Percentiles rank a stretch among this genome's conserved stretches.
Evolutionary conservation across 2,113 vertebrate genomes (phyloP).

Genomic region (Vicugna pacos): DNA sequence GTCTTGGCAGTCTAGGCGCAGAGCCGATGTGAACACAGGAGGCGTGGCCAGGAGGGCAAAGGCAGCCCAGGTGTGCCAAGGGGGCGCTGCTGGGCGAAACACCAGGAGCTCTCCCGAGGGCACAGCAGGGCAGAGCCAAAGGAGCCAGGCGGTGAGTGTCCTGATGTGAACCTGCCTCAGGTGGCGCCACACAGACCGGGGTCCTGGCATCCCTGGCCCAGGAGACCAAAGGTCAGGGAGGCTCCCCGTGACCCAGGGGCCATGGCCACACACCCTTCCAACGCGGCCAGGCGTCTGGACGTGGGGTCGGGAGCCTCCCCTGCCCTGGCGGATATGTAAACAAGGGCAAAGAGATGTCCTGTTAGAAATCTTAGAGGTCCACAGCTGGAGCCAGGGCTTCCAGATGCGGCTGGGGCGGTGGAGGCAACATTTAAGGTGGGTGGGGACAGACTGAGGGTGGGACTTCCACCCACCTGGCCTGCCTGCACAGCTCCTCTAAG

Average conservation of each 20-base stretch:
- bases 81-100: neutral
- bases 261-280: neutral
- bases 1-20: conserved; percentile 35
- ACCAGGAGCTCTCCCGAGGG: neutral
- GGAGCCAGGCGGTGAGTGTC: neutral
- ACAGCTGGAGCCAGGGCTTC: neutral
- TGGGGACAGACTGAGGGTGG: neutral
- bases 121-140: neutral
- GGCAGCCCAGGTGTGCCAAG: neutral
- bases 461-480: neutral
- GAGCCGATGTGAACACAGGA: neutral
- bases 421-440: neutral
- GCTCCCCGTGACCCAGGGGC: rapidly evolving
- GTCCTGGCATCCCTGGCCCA: neutral
- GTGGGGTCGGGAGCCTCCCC: neutral
- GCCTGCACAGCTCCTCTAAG: neutral
- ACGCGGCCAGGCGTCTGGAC: neutral
- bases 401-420: neutral
- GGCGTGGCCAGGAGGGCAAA: neutral
- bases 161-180: neutral
- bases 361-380: neutral
- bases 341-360: neutral
- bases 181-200: neutral
- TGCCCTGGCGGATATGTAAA: conserved; percentile 65
- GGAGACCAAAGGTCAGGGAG: neutral